Conservation (phyloP, 2,888 invertebrate genomes). For the Drosophila meridionalis region DNA sequence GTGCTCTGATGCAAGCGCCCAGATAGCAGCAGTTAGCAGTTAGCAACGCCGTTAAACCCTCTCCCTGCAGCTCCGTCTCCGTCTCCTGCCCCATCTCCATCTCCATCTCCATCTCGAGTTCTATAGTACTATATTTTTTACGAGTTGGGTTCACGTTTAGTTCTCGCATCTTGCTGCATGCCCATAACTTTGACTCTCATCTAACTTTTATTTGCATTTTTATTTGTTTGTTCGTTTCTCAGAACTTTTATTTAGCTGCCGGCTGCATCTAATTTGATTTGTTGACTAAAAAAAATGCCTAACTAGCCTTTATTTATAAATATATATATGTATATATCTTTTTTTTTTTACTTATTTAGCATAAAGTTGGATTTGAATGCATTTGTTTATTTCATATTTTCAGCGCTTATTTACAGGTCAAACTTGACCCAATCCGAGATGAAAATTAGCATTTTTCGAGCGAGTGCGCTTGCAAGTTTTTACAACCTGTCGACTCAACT, state of each 20-base stretch:
- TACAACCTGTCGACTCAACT: slow-evolving; percentile 2
- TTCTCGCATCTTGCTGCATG: slow-evolving; percentile 44
- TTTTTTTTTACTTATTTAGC: slow-evolving; percentile 24
- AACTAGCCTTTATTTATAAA: not conserved
- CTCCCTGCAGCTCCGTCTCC: slow-evolving; percentile 2
- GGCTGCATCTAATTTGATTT: slow-evolving; percentile 44
- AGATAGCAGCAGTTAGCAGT: slow-evolving; percentile 62
- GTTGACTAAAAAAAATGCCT: slow-evolving; percentile 27
- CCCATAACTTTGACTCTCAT: slow-evolving; percentile 63
- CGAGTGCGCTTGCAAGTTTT: not conserved
- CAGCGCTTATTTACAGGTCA: slow-evolving; percentile 20
- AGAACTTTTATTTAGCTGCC: slow-evolving; percentile 34
- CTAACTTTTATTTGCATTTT: slow-evolving; percentile 73
- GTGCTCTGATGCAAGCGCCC: slow-evolving; percentile 64
- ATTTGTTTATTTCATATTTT: slow-evolving; percentile 13
- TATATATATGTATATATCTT: too few relatives aligned
- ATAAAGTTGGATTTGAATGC: slow-evolving; percentile 22
- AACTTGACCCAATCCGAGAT: slow-evolving; percentile 34
- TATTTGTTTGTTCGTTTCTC: slow-evolving; percentile 55
- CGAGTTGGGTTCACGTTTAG: slow-evolving; percentile 47
- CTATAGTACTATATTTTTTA: slow-evolving; percentile 50
- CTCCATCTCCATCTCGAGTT: slow-evolving; percentile 11
- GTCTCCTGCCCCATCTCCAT: slow-evolving; percentile 2
- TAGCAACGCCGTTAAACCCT: slow-evolving; percentile 48
- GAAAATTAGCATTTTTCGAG: slow-evolving; percentile 16